Conservation (phyloP, 2,888 invertebrate genomes). For the Blera fallax region DNA sequence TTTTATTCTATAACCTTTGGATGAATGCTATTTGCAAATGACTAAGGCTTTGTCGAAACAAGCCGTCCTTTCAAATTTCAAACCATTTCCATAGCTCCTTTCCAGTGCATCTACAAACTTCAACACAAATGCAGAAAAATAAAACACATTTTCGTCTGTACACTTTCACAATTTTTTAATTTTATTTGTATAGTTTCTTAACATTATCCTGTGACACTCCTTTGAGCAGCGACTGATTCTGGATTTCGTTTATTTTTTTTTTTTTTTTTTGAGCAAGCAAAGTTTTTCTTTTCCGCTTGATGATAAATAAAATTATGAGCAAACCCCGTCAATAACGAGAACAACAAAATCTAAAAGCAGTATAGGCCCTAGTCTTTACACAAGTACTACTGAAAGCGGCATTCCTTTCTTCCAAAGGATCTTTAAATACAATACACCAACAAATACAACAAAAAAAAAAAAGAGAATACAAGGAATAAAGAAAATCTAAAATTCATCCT, state of each 20-base stretch:
- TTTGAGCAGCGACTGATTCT: not conserved
- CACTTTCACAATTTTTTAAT: not conserved
- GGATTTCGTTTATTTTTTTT: not conserved
- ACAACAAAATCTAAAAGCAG: not conserved
- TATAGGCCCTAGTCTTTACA: not conserved
- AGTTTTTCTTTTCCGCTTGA: not conserved
- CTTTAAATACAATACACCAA: not conserved
- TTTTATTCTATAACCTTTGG: no score
- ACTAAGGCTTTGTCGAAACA: no score
- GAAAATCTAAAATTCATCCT: not conserved
- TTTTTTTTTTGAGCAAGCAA: not conserved
- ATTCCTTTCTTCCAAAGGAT: not conserved
- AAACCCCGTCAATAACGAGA: not conserved
- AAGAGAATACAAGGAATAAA: not conserved
- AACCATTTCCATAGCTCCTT: no score
- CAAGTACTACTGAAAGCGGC: not conserved
- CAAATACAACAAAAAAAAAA: not conserved
- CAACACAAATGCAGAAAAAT: not conserved
- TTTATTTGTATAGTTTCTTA: slow-evolving; percentile 20
- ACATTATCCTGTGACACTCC: not conserved
- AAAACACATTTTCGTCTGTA: not conserved
- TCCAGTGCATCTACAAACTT: no score
- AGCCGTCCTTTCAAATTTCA: no score
- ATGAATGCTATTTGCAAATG: no score
- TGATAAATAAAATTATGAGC: not conserved